Evolutionary conservation across 2,888 invertebrate species (phyloP).

Genomic region (Mesoligia furuncula): DNA sequence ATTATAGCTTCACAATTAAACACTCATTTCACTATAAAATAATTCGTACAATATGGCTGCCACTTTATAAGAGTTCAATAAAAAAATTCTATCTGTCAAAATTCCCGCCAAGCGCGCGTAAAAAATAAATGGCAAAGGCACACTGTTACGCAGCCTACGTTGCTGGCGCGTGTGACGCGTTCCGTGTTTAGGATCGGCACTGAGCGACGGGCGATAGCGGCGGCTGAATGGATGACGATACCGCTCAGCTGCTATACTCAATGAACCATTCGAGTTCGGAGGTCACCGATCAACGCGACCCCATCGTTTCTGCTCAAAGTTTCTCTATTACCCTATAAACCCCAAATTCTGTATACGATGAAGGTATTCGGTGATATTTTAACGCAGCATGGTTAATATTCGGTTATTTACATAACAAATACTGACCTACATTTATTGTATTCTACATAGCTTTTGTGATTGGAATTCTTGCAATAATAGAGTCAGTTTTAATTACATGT

Average conservation of each 20-base stretch:
- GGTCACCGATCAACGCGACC: conserved; percentile 87
- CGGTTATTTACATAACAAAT: conserved; percentile 50
- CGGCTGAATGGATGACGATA: conserved; percentile 82
- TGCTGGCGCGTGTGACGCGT: conserved; percentile 87
- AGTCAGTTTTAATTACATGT: conserved; percentile 33
- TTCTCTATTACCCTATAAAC: conserved; percentile 83
- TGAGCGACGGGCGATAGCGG: conserved; percentile 79
- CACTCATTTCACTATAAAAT: conserved; percentile 81
- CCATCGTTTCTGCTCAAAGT: conserved; percentile 78
- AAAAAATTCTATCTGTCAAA: conserved; percentile 75
- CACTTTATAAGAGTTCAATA: conserved; percentile 34
- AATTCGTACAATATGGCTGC: conserved; percentile 51
- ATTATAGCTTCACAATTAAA: conserved; percentile 78
- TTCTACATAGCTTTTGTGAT: conserved; percentile 10
- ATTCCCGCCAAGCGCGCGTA: conserved; percentile 80
- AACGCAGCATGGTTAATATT: conserved; percentile 28
- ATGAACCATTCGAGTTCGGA: conserved; percentile 89
- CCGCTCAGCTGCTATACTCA: conserved; percentile 87
- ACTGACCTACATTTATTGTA: conserved; percentile 51
- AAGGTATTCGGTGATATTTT: conserved; percentile 49
- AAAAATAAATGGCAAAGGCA: conserved; percentile 76
- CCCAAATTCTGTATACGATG: conserved; percentile 57
- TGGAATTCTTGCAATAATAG: conserved; percentile 14
- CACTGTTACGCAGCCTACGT: conserved; percentile 78
- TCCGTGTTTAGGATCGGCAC: conserved; percentile 87